phyloP scores from a whole-genome alignment of 1,140 invertebrate genomes.

The Liolophura sinensis region DNA sequence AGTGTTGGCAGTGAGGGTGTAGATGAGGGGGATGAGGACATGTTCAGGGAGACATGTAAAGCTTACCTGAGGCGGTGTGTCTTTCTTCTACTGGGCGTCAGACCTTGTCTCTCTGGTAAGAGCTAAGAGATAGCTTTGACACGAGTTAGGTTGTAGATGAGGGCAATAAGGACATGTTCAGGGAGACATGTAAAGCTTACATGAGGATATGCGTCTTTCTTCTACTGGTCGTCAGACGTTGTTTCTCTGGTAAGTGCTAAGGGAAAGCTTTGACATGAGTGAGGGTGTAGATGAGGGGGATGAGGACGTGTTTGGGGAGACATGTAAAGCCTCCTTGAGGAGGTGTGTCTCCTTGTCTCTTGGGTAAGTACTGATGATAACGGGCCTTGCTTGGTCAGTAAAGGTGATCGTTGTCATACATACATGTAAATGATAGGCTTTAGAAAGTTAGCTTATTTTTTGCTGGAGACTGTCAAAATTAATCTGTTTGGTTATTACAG shows the following conservation, averaged over 20 bases:
- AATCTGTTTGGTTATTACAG: background rate
- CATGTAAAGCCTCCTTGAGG: slow-evolving; percentile 47
- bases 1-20: no score
- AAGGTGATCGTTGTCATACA: no score
- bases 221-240: slow-evolving; percentile 51
- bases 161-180: slow-evolving; percentile 1
- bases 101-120: slow-evolving; percentile 39
- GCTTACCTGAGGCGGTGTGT: slow-evolving; percentile 53
- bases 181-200: slow-evolving; percentile 38
- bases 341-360: slow-evolving; percentile 50
- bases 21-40: slow-evolving; percentile 4
- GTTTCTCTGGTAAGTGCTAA: slow-evolving; percentile 33
- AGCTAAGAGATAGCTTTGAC: no score
- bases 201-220: slow-evolving; percentile 57
- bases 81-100: slow-evolving; percentile 56
- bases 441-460: no score
- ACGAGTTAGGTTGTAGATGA: background rate
- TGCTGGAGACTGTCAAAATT: no score
- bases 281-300: background rate
- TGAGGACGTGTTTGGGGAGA: slow-evolving; percentile 6
- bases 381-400: no score
- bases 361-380: slow-evolving; percentile 39
- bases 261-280: no score
- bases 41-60: slow-evolving; percentile 27
- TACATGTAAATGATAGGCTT: no score